phyloP scores from a whole-genome alignment of 2,888 invertebrate genomes.

The Noctua janthina region DNA sequence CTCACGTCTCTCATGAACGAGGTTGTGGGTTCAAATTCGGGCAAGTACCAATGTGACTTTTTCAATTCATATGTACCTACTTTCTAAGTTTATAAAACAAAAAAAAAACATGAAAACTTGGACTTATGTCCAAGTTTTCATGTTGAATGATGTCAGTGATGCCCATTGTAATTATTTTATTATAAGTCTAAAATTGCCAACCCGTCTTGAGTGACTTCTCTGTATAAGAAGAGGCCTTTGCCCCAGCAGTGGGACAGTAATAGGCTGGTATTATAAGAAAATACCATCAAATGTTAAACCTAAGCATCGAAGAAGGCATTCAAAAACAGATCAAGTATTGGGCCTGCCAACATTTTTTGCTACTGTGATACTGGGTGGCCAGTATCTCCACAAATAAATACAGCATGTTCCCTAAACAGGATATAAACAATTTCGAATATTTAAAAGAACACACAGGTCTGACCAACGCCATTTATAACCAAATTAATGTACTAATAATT shows the following conservation, averaged over 20 bases:
- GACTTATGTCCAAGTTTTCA: no score
- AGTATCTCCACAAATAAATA: conserved; percentile 1
- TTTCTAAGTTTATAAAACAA: background rate
- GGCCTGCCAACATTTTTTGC: background rate
- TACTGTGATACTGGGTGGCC: background rate
- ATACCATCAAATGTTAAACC: background rate
- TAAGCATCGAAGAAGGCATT: background rate
- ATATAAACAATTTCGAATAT: conserved; percentile 46
- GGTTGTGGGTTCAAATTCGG: background rate
- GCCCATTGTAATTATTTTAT: background rate
- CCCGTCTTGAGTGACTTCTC: background rate
- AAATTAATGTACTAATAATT: conserved; percentile 67
- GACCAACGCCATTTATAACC: conserved; percentile 51
- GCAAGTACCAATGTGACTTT: background rate
- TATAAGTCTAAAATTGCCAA: background rate
- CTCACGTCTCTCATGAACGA: background rate
- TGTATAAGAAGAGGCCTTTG: background rate
- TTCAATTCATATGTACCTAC: background rate
- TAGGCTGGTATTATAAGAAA: background rate
- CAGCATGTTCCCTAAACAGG: conserved; percentile 22
- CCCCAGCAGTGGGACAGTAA: background rate
- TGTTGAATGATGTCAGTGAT: no score
- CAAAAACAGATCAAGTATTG: background rate
- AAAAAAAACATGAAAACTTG: background rate
- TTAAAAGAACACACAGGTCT: conserved; percentile 34